Percentiles rank a stretch among this genome's conserved stretches.
phyloP scores from a whole-genome alignment of 2,113 vertebrate genomes.

The Chlamydotis undulata region DNA sequence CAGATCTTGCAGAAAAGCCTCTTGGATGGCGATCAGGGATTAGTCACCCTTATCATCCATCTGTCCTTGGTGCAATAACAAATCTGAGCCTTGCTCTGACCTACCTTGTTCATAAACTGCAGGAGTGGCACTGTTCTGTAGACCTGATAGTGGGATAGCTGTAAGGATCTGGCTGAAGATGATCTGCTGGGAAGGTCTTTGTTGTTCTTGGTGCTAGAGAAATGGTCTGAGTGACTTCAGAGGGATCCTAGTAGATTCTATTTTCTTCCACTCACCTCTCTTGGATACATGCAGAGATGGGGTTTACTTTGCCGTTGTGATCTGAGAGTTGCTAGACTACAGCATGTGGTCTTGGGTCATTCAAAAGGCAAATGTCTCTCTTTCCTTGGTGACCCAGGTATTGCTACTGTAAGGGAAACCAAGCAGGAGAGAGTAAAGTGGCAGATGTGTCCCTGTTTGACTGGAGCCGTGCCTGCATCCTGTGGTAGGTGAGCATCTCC shows the following conservation, averaged over 20 bases:
- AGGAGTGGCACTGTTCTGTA: not conserved
- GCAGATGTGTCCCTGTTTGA: not conserved
- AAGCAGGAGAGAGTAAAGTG: not conserved
- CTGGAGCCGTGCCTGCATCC: not conserved
- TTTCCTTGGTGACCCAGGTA: not conserved
- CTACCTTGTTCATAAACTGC: not conserved
- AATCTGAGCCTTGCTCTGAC: not conserved
- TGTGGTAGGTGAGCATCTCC: not conserved
- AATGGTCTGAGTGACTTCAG: not conserved
- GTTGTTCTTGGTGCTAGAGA: not conserved
- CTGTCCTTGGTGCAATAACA: not conserved
- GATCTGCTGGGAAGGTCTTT: not conserved
- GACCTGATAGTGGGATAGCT: not conserved
- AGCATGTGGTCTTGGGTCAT: not conserved
- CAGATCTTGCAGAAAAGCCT: conserved; percentile 8
- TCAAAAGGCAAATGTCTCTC: not conserved
- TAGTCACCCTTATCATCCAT: conserved; percentile 25
- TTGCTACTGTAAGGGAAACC: not conserved
- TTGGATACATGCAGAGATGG: not conserved
- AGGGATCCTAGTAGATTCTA: not conserved
- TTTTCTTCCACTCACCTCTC: not conserved
- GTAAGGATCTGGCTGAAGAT: not conserved
- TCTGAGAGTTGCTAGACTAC: not conserved
- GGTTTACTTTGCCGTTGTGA: not conserved
- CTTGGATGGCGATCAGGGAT: not conserved